phyloP scores from a whole-genome alignment of 2,797 vertebrate species.

The Myotis findleyi region DNA sequence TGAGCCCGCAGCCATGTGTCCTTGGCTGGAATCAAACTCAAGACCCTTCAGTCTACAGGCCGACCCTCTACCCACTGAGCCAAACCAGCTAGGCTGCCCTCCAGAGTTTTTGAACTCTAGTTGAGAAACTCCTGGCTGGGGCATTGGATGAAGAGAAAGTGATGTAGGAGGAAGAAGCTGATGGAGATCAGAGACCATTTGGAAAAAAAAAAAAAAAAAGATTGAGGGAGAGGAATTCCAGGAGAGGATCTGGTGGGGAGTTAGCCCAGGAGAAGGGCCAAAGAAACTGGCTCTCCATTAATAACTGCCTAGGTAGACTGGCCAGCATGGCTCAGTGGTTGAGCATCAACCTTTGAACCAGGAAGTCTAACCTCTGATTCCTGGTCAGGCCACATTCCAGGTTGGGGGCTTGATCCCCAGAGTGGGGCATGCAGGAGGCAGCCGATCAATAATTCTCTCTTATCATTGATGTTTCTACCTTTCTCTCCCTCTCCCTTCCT shows the following conservation, averaged over 20 bases:
- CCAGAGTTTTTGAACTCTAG: neutral
- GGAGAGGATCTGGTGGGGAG: neutral
- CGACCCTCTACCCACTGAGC: no score
- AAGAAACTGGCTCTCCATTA: neutral
- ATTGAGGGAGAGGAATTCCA: neutral
- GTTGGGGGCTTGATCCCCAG: no score
- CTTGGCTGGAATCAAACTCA: no score
- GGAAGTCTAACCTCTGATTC: no score
- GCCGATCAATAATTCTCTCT: no score
- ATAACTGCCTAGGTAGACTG: neutral
- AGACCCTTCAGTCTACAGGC: no score
- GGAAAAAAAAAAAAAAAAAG: neutral
- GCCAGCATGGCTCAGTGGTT: no score
- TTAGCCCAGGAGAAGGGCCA: neutral
- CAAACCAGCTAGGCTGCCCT: neutral
- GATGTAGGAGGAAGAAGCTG: neutral
- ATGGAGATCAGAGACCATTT: neutral
- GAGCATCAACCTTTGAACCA: no score
- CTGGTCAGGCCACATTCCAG: no score
- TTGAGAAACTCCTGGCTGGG: slow-evolving; percentile 13
- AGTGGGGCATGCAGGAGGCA: no score
- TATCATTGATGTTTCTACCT: no score
- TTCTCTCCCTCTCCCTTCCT: neutral
- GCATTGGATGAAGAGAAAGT: neutral
- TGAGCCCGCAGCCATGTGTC: no score